These are phyloP conservation scores for Microtus montanus DNA, from an alignment of 2,113 vertebrate genomes.

Conservation along the genomic window DNA sequence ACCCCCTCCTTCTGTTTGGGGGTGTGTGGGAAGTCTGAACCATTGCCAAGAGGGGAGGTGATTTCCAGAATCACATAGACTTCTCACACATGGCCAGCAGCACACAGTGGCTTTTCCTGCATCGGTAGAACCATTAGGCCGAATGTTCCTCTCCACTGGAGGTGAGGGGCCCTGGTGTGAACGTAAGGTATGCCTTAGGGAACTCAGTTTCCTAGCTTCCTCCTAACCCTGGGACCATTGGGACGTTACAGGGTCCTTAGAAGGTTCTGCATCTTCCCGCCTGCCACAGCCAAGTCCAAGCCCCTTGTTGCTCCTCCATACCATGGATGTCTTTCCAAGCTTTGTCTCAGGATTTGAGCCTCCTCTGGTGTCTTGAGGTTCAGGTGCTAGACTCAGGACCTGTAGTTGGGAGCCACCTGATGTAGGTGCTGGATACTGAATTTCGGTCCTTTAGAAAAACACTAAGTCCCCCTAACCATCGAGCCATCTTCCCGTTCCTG, in stretches of 20 bases:
- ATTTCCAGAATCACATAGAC: not conserved
- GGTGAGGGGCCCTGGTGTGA: accelerated
- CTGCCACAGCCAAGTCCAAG: too few species aligned
- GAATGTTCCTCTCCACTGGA: not conserved
- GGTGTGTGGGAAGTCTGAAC: not conserved
- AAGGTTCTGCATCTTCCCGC: not conserved
- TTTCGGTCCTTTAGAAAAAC: not conserved
- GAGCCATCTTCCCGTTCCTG: not conserved
- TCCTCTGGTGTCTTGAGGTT: accelerated
- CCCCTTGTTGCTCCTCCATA: not conserved
- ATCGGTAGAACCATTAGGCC: not conserved
- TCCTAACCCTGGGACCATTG: accelerated
- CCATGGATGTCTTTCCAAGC: not conserved
- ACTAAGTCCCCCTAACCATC: not conserved
- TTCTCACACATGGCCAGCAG: not conserved
- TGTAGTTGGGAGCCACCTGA: not conserved
- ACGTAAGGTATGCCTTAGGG: not conserved
- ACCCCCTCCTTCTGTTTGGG: not conserved
- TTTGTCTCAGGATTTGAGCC: too few species aligned
- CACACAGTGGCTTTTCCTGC: not conserved
- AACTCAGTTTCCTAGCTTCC: too few species aligned
- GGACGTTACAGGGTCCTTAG: too few species aligned
- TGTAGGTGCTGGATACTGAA: not conserved
- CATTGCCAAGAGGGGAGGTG: not conserved
- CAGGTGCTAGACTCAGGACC: not conserved